Conservation (phyloP, 1,140 invertebrate species). For the Copidosoma floridanum region DNA sequence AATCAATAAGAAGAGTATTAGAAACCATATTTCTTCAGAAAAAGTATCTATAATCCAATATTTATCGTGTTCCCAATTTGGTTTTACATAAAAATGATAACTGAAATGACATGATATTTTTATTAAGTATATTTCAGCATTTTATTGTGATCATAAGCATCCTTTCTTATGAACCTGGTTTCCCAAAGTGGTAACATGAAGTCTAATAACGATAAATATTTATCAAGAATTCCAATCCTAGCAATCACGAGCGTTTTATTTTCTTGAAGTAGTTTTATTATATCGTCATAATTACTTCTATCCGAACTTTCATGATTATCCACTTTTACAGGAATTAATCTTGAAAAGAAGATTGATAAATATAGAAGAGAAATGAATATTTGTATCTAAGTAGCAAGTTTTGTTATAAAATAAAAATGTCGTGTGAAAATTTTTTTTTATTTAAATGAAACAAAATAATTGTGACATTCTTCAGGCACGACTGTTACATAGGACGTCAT, state of each 20-base stretch:
- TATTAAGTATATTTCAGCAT: neutral
- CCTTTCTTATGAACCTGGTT: too few relatives aligned
- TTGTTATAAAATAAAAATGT: too few relatives aligned
- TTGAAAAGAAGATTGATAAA: slow-evolving; percentile 1
- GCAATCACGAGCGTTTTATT: slow-evolving; percentile 35
- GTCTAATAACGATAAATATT: slow-evolving; percentile 12
- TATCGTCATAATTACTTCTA: slow-evolving; percentile 12
- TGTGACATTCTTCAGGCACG: too few relatives aligned
- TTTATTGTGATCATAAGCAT: too few relatives aligned
- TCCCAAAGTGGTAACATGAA: slow-evolving; percentile 36
- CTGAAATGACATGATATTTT: slow-evolving; percentile 22
- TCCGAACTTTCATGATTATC: slow-evolving; percentile 15
- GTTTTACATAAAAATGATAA: slow-evolving; percentile 33
- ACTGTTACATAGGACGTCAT: too few relatives aligned
- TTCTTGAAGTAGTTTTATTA: slow-evolving; percentile 27
- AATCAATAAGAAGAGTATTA: slow-evolving; percentile 24
- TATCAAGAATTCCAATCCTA: slow-evolving; percentile 2
- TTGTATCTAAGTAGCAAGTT: too few relatives aligned
- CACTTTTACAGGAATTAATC: slow-evolving; percentile 25
- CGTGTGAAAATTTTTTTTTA: too few relatives aligned
- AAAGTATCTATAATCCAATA: slow-evolving; percentile 36
- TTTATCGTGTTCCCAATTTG: slow-evolving; percentile 27
- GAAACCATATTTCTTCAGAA: slow-evolving; percentile 25
- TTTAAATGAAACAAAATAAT: too few relatives aligned
- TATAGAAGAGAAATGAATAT: too few relatives aligned